Conservation (phyloP, 1,140 invertebrate species). For the Orius insidiosus region DNA sequence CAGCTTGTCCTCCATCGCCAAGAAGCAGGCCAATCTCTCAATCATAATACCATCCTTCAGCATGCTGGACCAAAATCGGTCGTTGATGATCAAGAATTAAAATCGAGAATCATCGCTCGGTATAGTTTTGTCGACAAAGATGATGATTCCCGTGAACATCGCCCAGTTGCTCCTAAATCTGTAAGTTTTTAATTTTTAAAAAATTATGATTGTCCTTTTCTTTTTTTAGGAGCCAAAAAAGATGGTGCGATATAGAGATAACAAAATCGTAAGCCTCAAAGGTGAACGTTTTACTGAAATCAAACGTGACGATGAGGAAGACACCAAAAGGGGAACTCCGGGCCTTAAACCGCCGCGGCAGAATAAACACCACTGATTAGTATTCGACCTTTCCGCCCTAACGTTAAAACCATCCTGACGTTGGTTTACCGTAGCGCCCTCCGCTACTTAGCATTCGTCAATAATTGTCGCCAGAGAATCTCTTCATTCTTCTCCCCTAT, state of each 20-base stretch:
- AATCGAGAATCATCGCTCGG: constrained; percentile 63
- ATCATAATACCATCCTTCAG: constrained; percentile 20
- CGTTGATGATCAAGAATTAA: constrained; percentile 55
- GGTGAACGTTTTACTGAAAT: constrained; percentile 86
- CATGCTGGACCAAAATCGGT: constrained; percentile 28
- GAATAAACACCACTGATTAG: constrained; percentile 18
- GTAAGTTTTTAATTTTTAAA: constrained; percentile 26
- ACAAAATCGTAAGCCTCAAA: constrained; percentile 88
- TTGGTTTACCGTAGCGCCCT: not conserved
- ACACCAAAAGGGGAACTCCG: constrained; percentile 22
- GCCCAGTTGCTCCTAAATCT: constrained; percentile 73
- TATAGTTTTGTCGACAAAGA: constrained; percentile 86
- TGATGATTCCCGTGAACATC: constrained; percentile 69
- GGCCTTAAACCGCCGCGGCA: constrained; percentile 14
- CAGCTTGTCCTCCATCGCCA: constrained; percentile 72
- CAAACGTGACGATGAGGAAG: constrained; percentile 64
- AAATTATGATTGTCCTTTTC: too few species aligned
- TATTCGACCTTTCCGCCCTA: not conserved
- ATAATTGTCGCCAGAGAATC: too few species aligned
- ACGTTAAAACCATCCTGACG: not conserved
- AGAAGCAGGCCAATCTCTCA: constrained; percentile 59
- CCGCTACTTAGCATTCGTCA: constrained; percentile 3
- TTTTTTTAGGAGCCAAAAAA: constrained; percentile 88
- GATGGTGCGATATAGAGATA: constrained; percentile 80
- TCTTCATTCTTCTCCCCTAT: too few species aligned